Evolutionary conservation across 2,797 vertebrate genomes (phyloP).

Genomic region (Halcyon leucocephala): DNA sequence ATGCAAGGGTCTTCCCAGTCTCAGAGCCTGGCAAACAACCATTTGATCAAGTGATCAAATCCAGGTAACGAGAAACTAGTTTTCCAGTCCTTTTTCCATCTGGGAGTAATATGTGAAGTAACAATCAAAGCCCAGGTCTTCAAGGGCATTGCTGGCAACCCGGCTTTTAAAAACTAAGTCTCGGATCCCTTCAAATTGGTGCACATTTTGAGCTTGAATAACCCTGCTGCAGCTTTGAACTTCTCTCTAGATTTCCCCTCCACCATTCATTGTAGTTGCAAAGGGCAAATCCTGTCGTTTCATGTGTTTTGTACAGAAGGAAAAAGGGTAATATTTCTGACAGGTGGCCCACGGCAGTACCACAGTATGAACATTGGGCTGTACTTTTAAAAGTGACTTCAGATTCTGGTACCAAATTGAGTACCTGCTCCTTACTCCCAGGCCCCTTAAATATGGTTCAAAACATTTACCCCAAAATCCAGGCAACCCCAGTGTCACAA

Average conservation of each 20-base stretch:
- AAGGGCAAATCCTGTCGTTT: neutral
- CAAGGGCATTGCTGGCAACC: neutral
- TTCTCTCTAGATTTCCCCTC: neutral
- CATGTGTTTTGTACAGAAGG: neutral
- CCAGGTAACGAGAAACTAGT: neutral
- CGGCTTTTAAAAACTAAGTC: neutral
- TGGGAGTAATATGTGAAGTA: neutral
- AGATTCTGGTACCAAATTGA: neutral
- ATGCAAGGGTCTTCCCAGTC: neutral
- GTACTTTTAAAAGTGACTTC: neutral
- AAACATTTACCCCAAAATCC: neutral
- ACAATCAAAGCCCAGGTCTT: neutral
- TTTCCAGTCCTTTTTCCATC: neutral
- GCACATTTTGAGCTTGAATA: neutral
- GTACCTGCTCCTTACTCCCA: neutral
- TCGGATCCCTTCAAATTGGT: neutral
- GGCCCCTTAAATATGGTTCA: neutral
- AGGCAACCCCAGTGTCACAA: neutral
- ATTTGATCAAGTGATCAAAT: neutral
- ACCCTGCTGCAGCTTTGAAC: neutral
- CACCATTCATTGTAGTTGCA: neutral
- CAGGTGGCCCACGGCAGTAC: neutral
- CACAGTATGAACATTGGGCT: neutral
- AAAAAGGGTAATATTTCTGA: neutral
- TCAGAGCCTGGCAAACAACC: neutral